These are phyloP conservation scores for Sisyra nigra DNA, from an alignment of 2,888 invertebrate species.

Conservation along the genomic window DNA sequence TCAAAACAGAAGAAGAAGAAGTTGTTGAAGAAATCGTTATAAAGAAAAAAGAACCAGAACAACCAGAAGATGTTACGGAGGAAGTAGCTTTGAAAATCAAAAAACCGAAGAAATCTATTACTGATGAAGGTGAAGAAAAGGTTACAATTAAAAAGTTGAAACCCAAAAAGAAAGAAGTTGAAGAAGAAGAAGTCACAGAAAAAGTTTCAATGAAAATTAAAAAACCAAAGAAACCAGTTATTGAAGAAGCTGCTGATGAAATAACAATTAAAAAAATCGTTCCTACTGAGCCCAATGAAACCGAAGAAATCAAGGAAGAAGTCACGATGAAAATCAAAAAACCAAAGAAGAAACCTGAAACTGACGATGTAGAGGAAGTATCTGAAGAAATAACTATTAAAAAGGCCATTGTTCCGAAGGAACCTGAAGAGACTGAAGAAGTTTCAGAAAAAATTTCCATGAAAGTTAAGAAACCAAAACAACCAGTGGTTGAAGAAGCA, in stretches of 20 bases:
- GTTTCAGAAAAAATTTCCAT: conserved; percentile 52
- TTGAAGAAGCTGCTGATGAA: conserved; percentile 15
- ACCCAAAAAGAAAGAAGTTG: conserved; percentile 13
- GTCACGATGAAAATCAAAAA: conserved; percentile 13
- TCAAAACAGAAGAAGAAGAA: conserved; percentile 70
- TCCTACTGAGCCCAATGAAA: conserved; percentile 21
- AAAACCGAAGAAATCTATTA: conserved; percentile 16
- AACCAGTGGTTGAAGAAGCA: conserved; percentile 22
- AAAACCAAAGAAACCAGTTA: conserved; percentile 13
- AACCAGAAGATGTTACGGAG: conserved; percentile 17
- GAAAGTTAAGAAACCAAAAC: conserved; percentile 33
- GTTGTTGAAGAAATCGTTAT: conserved; percentile 47
- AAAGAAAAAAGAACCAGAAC: conserved; percentile 12
- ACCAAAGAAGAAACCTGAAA: conserved; percentile 16
- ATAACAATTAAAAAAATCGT: conserved; percentile 16
- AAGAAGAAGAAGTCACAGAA: conserved; percentile 18
- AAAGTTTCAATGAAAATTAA: conserved; percentile 17
- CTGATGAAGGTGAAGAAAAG: conserved; percentile 15
- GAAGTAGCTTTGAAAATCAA: conserved; percentile 19
- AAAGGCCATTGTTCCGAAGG: conserved; percentile 17
- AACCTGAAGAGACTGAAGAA: conserved; percentile 38
- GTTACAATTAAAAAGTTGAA: conserved; percentile 15
- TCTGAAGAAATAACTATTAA: conserved; percentile 35
- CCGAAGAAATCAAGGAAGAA: conserved; percentile 20
- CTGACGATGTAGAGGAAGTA: conserved; percentile 20